Evolutionary conservation across 2,888 invertebrate species (phyloP).

Genomic region (Leucozona laternaria): DNA sequence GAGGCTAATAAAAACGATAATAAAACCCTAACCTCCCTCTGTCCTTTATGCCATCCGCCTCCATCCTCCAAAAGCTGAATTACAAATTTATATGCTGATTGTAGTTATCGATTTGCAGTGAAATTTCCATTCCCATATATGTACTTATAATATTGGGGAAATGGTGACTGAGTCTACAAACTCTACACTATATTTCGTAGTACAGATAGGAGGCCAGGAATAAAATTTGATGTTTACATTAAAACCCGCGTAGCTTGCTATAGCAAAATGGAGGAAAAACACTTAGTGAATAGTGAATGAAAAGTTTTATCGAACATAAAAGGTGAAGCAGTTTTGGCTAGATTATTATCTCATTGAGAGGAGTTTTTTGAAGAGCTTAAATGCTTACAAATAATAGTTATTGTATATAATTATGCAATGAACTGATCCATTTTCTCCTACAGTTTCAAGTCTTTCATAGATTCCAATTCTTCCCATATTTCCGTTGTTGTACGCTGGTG

Average conservation of each 20-base stretch:
- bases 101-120: slow-evolving; percentile 59
- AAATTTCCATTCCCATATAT: slow-evolving; percentile 34
- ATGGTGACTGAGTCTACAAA: neutral
- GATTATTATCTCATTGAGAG: neutral
- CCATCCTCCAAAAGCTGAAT: slow-evolving; percentile 9
- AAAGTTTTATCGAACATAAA: neutral
- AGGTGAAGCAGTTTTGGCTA: neutral
- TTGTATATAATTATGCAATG: too few relatives aligned
- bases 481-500: too few relatives aligned
- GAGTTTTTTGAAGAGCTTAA: too few relatives aligned
- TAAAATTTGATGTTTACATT: neutral
- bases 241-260: neutral
- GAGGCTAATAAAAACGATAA: slow-evolving; percentile 47
- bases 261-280: neutral
- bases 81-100: slow-evolving; percentile 64
- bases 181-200: too few relatives aligned
- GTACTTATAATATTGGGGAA: neutral
- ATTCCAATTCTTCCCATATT: too few relatives aligned
- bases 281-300: neutral
- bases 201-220: neutral
- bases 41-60: neutral
- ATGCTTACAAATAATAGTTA: too few relatives aligned
- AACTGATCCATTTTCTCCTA: too few relatives aligned
- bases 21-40: slow-evolving; percentile 19
- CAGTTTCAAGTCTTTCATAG: too few relatives aligned